Base-by-base conservation (phyloP, 1,140 invertebrate genomes). In the Uloborus diversus region DNA sequence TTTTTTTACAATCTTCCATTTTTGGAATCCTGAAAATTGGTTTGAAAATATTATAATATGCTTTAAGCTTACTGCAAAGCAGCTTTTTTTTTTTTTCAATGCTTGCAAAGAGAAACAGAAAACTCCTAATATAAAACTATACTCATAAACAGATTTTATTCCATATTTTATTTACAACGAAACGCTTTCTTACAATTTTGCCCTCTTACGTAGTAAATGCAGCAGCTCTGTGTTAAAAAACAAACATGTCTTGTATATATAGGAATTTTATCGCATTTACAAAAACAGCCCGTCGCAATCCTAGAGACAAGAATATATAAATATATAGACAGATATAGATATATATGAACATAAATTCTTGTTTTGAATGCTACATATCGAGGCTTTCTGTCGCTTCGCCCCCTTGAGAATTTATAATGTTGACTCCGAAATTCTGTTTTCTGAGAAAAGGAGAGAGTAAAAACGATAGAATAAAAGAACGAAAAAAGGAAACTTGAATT, bases 361-460 rank as follows among this genome's bases (percentile, higher is more conserved):
- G 53, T 49, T 75, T 75, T 75, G 71, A 64, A 75, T 75, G 59
- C 71, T 75, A 75, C 71, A 64, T 75, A 75, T 61, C 53, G 33
- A 25, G 11, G 71, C 57, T 49, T 64, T 75, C 71, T 49, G 71
- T 75, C 71, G 57, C 71, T 75, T 32, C 30, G 4, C 11, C 17
- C 71, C 59, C 59, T 32, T 64, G 71, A 64, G 71, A 75, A 75
- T 75, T 61, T 32, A 59, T 75, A 75, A 75, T 75, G 71, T 75
- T 75, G 71, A 75, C 71, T 75, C 71, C 64, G 59, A 75, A 75
- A 75, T 75, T 75, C 71, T 51, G 71, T 64, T 75, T 75, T 75
- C 64, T 61, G 28, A 62, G 37, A 64, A 64, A 23, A 28, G 57
- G 37, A 51, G 56, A 42, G 23, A 35, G 51, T n/a, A 51, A 25